These are phyloP conservation scores for Stichodactyla helianthus DNA, from an alignment of 64 coral and sea anemone genomes.

Conservation along the genomic window DNA sequence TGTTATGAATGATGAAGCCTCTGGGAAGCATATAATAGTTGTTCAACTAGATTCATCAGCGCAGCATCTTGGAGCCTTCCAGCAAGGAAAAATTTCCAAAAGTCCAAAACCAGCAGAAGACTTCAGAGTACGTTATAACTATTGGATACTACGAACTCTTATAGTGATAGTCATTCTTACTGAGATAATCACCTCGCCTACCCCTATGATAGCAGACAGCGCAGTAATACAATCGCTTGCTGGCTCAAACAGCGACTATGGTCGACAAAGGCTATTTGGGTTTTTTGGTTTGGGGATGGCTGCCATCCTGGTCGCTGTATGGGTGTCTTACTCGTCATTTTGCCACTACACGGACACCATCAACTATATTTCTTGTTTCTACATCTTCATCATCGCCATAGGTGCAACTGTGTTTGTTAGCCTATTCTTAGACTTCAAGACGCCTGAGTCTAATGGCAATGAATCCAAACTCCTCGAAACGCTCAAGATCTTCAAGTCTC, in stretches of 20 bases:
- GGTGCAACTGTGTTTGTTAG: constrained; percentile 65
- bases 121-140: constrained; percentile 73
- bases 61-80: not conserved
- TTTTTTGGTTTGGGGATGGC: constrained; percentile 63
- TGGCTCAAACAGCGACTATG: constrained; percentile 70
- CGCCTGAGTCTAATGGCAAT: constrained; percentile 16
- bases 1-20: not conserved
- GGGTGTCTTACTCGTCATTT: constrained; percentile 41
- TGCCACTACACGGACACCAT: constrained; percentile 80
- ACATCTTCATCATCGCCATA: constrained; percentile 75
- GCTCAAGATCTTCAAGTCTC: constrained; percentile 62
- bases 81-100: not conserved
- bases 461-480: constrained; percentile 50
- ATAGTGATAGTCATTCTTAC: constrained; percentile 76
- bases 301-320: constrained; percentile 59
- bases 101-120: constrained; percentile 11
- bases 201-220: constrained; percentile 82
- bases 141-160: constrained; percentile 76
- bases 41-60: not conserved
- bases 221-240: constrained; percentile 70
- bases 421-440: constrained; percentile 62
- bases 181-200: constrained; percentile 82
- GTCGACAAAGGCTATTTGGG: constrained; percentile 73
- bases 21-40: not conserved
- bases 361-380: constrained; percentile 76